A percentile compares a stretch with the other conserved stretches of the same genome.
Evolutionary conservation across 1,140 invertebrate genomes (phyloP).

Genomic region (Bombus picipes): DNA sequence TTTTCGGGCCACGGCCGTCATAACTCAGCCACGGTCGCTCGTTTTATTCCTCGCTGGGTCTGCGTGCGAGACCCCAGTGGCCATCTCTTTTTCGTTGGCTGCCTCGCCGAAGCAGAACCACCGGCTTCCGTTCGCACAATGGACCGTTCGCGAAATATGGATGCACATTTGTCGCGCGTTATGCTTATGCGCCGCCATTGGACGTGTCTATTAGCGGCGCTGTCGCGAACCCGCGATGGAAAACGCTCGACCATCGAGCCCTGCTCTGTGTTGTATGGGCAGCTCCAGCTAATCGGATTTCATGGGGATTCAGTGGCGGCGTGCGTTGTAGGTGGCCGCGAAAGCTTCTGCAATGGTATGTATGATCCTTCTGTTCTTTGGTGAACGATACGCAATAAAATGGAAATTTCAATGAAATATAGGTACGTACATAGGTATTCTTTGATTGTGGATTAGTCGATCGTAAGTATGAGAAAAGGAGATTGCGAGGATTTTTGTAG

Average conservation of each 20-base stretch:
- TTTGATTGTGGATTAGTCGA: neutral
- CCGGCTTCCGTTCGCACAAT: conserved; percentile 50
- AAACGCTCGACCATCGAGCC: neutral
- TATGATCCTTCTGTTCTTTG: neutral
- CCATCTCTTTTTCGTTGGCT: conserved; percentile 35
- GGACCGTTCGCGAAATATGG: conserved; percentile 59
- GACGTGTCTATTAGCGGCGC: conserved; percentile 62
- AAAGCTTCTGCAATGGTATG: neutral
- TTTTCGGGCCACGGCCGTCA: conserved; percentile 75
- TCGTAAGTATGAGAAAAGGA: neutral
- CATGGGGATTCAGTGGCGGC: neutral
- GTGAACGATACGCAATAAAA: neutral
- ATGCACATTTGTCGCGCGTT: conserved; percentile 58
- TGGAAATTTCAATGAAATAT: neutral
- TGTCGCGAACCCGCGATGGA: conserved; percentile 29
- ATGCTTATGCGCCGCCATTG: conserved; percentile 40
- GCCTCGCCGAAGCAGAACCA: conserved; percentile 39
- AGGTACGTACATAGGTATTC: neutral
- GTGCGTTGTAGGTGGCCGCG: neutral
- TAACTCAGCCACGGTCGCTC: conserved; percentile 71
- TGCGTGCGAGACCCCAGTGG: neutral
- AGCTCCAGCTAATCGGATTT: conserved; percentile 19
- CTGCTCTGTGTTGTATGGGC: neutral
- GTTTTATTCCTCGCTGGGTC: conserved; percentile 48
- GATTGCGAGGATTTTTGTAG: neutral